A percentile compares a stretch with the other conserved stretches of the same genome.
Evolutionary conservation across 2,888 invertebrate species (phyloP).

Genomic region (Malachius bipustulatus): DNA sequence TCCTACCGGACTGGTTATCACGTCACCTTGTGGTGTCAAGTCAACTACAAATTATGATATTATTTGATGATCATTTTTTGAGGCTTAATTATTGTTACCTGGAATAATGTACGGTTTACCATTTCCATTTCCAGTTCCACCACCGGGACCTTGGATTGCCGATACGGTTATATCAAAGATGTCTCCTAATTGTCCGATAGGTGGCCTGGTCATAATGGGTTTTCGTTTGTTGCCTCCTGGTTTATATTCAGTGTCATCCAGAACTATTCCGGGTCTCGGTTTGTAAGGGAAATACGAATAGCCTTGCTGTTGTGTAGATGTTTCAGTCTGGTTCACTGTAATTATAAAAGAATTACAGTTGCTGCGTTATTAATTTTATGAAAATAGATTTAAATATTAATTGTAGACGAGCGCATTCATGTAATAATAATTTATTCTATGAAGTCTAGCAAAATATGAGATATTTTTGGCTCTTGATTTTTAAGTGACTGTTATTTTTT

Average conservation of each 20-base stretch:
- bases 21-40: constrained; percentile 40
- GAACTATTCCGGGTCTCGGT: constrained; percentile 73
- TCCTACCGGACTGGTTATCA: constrained; percentile 68
- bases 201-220: constrained; percentile 36
- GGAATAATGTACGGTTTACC: constrained; percentile 43
- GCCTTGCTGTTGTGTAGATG: constrained; percentile 21
- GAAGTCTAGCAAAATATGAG: too few species aligned
- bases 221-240: constrained; percentile 43
- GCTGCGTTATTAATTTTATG: constrained; percentile 3
- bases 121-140: constrained; percentile 41
- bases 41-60: too few species aligned
- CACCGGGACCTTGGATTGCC: constrained; percentile 74
- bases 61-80: too few species aligned
- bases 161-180: constrained; percentile 82
- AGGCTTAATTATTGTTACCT: too few species aligned
- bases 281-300: constrained; percentile 51
- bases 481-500: too few species aligned
- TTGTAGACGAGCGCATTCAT: neutral
- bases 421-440: too few species aligned
- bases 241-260: constrained; percentile 73
- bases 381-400: constrained; percentile 4
- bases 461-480: too few species aligned
- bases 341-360: neutral
- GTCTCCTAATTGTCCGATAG: constrained; percentile 52
- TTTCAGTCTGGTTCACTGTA: constrained; percentile 15